Evolutionary conservation across 1,140 invertebrate genomes (phyloP).

Genomic region (Capitella teleta): DNA sequence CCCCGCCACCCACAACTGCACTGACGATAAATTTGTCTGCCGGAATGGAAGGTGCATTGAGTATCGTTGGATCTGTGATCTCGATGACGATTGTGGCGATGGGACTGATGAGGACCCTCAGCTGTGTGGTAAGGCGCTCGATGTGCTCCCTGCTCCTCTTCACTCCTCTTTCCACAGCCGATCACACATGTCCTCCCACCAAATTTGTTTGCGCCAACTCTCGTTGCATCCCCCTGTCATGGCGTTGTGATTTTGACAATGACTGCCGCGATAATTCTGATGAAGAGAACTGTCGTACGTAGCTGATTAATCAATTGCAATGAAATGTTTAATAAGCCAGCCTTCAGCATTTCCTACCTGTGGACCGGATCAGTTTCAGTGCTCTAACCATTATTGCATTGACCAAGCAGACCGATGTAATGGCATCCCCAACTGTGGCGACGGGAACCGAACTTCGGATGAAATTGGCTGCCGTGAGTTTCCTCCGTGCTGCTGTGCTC

Average conservation of each 20-base stretch:
- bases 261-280: constrained; percentile 91
- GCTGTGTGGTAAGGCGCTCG: constrained; percentile 65
- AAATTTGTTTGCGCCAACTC: constrained; percentile 82
- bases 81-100: constrained; percentile 85
- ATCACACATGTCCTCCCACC: constrained; percentile 46
- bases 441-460: constrained; percentile 63
- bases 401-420: constrained; percentile 44
- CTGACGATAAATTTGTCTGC: constrained; percentile 73
- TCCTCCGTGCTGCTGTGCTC: background rate
- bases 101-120: constrained; percentile 73
- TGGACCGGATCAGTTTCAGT: constrained; percentile 24
- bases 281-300: constrained; percentile 84
- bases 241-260: constrained; percentile 83
- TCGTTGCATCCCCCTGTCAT: constrained; percentile 87
- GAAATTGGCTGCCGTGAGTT: constrained; percentile 66
- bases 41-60: constrained; percentile 89
- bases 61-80: constrained; percentile 88
- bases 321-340: background rate
- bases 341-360: constrained; percentile 66
- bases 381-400: constrained; percentile 50
- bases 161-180: constrained; percentile 8
- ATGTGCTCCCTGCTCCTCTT: background rate
- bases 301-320: constrained; percentile 7
- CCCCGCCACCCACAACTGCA: constrained; percentile 7
- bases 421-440: constrained; percentile 74